These are phyloP conservation scores for Brachionichthys hirsutus DNA, from an alignment of 2,113 vertebrate species.

Conservation along the genomic window DNA sequence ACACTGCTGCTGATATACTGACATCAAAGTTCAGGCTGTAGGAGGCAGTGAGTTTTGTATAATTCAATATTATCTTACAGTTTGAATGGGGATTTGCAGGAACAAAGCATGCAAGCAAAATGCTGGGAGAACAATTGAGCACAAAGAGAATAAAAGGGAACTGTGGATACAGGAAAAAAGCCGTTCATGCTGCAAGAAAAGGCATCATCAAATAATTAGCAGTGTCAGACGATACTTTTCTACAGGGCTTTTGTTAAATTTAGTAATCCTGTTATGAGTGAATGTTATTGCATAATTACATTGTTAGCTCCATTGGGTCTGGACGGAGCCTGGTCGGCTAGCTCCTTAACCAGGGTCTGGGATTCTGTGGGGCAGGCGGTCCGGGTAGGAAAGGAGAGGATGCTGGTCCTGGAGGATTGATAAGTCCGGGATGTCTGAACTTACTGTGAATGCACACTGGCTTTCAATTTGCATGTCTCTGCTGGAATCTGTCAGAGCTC, in stretches of 20 bases:
- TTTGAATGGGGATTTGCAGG: conserved; percentile 4
- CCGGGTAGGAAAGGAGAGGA: conserved; percentile 63
- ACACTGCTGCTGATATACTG: not conserved
- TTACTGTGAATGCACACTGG: conserved; percentile 24
- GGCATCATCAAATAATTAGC: not conserved
- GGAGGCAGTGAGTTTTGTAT: conserved; percentile 25
- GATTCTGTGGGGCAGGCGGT: conserved; percentile 44
- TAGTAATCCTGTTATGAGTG: conserved; percentile 4
- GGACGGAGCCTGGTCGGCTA: conserved; percentile 18
- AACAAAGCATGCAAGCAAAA: conserved; percentile 12
- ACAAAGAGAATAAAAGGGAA: conserved; percentile 12
- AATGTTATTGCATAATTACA: conserved; percentile 1
- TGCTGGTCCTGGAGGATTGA: no score
- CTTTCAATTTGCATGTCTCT: conserved; percentile 23
- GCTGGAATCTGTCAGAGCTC: conserved; percentile 36
- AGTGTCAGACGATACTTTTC: not conserved
- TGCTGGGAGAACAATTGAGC: not conserved
- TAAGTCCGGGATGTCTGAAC: conserved; percentile 51
- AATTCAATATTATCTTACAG: conserved; percentile 14
- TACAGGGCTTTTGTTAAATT: not conserved
- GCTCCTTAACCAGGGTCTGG: conserved; percentile 56
- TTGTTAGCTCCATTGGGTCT: conserved; percentile 22
- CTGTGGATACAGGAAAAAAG: not conserved
- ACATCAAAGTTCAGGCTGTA: conserved; percentile 32
- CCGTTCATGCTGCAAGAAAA: conserved; percentile 11